Evolutionary conservation across 1,140 invertebrate genomes (phyloP), one percentile per base, ranked within the genome.

Genomic region (Drosophila kepulauana): DNA sequence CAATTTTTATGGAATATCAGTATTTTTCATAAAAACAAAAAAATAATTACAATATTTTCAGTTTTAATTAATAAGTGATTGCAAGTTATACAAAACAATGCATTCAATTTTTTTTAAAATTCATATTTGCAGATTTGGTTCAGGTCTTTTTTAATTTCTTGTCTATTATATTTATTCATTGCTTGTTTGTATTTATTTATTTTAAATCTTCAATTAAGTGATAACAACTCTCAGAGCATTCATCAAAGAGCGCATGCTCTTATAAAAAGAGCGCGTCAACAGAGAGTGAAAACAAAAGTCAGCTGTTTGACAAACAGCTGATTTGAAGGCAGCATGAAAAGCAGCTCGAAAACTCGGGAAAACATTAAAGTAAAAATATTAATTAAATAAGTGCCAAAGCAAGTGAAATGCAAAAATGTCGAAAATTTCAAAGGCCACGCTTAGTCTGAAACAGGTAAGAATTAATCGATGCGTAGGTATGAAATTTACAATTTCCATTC

Each of bases 381-480:
- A 46, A 48, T 8, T 48, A 33, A 57, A 20, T 41, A 69, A 49
- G 25, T 1, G 5, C 1, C 45, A 2, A 61, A 46, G 8, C 13
- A 56, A 43, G 7, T 35, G 49, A 59, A 64, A 69, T 72, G 43
- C 16, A 48, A 61, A 68, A 28, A 93, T 93, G 92, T 78, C 86
- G n/a, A 94, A 94, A 85, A 58, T 94, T 75, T 91, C 93, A 6
- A 94, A 94, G 79, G 77, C 91, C 25, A 82, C 94, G 1, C 85
- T 94, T n/a, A 94, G 88, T 87, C 93, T 95, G 45, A 94, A 94
- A 86, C 94, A 95, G 93, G 91, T 92, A 65, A 77, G 2, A 41
- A 38, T 41, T 7, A 54, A 11, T 5, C 59, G 5, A 41, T 20
- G 6, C 7, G n/a, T 0, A 33, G 13, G 16, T 33, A 0, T n/a